Conservation (phyloP, 2,797 vertebrate genomes). For the Bucorvus abyssinicus region DNA sequence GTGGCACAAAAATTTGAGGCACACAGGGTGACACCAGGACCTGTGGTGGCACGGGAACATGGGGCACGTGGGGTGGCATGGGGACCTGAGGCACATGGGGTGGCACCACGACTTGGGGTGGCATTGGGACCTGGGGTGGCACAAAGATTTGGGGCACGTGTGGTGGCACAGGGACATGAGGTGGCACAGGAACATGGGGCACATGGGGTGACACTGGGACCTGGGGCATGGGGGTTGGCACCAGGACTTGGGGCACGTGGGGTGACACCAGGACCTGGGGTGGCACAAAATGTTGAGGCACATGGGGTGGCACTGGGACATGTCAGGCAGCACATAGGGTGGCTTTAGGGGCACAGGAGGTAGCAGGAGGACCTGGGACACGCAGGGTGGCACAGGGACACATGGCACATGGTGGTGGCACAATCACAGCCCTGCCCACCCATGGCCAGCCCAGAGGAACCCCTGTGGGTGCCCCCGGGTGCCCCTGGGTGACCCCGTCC, state of each 20-base stretch:
- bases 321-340: not conserved
- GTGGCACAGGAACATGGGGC: not conserved
- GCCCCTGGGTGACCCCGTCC: not conserved
- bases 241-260: not conserved
- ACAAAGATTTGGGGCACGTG: no score
- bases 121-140: no score
- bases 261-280: no score
- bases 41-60: no score
- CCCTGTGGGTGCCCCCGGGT: not conserved
- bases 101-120: not conserved
- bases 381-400: not conserved
- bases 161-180: no score
- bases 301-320: not conserved
- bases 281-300: not conserved
- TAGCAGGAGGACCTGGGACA: not conserved
- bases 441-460: accelerated
- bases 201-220: no score
- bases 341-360: not conserved
- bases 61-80: no score
- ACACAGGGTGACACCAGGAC: not conserved
- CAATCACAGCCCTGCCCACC: not conserved
- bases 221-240: not conserved
- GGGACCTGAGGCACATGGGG: not conserved
- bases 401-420: not conserved
- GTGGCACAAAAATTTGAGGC: no score